phyloP scores from a whole-genome alignment of 2,888 invertebrate species.

The Leptopilina myrica region DNA sequence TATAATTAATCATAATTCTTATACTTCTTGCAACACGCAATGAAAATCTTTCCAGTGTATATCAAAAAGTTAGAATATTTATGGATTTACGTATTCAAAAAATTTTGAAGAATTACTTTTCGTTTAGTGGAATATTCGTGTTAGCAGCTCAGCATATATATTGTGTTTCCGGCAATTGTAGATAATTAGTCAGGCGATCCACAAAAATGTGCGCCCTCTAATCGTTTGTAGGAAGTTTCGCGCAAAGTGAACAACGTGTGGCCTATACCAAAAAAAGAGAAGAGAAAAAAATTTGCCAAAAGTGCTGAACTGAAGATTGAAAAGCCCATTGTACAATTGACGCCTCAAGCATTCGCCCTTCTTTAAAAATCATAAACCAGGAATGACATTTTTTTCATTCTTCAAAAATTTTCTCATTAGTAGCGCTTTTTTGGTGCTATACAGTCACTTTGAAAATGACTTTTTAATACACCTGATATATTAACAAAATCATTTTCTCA shows the following conservation, averaged over 20 bases:
- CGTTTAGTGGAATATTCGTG: conserved; percentile 5
- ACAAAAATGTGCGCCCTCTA: conserved; percentile 61
- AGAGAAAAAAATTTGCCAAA: conserved; percentile 24
- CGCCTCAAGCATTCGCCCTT: background rate
- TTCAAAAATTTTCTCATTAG: background rate
- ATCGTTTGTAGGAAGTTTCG: conserved; percentile 54
- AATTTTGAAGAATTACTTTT: conserved; percentile 21
- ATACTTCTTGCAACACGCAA: background rate
- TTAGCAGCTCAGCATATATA: conserved; percentile 30
- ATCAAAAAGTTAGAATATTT: conserved; percentile 11
- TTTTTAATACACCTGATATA: too few species aligned
- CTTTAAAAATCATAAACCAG: conserved; percentile 31
- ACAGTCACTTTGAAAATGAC: too few species aligned
- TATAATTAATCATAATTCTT: background rate
- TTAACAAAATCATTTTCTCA: too few species aligned
- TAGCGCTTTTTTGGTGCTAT: background rate
- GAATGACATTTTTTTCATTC: conserved; percentile 6
- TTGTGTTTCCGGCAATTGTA: conserved; percentile 65
- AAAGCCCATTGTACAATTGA: conserved; percentile 24
- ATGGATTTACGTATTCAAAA: conserved; percentile 10
- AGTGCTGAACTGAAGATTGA: conserved; percentile 25
- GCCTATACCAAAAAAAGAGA: conserved; percentile 3
- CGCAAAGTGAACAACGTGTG: conserved; percentile 42
- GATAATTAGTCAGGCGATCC: conserved; percentile 68
- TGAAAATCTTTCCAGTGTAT: background rate